Evolutionary conservation across 2,797 vertebrate genomes (phyloP).

Genomic region (Anabacerthia variegaticeps): DNA sequence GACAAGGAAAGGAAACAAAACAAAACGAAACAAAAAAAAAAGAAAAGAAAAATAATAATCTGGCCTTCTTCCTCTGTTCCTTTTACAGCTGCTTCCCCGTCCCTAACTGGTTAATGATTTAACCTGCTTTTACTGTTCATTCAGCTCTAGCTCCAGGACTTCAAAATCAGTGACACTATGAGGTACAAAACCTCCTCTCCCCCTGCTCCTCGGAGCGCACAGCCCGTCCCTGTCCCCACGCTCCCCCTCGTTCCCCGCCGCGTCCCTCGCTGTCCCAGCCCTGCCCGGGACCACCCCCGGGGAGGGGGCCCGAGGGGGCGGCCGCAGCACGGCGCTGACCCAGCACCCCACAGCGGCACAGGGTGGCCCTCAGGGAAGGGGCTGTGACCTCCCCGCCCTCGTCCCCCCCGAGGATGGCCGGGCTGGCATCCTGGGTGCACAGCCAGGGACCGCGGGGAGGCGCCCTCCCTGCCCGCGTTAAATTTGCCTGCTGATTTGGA

Average conservation of each 20-base stretch:
- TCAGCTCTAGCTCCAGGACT: constrained; percentile 74
- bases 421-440: not conserved
- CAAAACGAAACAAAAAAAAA: not conserved
- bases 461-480: not conserved
- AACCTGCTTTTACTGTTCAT: constrained; percentile 74
- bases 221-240: not conserved
- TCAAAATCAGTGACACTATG: constrained; percentile 69
- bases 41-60: constrained; percentile 66
- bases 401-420: not conserved
- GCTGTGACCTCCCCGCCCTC: not conserved
- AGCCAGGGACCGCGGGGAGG: not conserved
- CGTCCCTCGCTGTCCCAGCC: not conserved
- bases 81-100: constrained; percentile 81
- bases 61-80: constrained; percentile 81
- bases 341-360: not conserved
- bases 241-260: not conserved
- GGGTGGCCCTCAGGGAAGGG: not conserved
- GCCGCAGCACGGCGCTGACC: not conserved
- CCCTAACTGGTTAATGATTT: constrained; percentile 59
- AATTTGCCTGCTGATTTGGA: constrained; percentile 29
- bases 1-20: constrained; percentile 6
- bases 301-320: not conserved
- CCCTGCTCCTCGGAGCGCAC: constrained; percentile 64
- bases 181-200: constrained; percentile 69
- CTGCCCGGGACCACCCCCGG: not conserved